Percentiles rank a stretch among this genome's conserved stretches.
phyloP scores from a whole-genome alignment of 1,140 invertebrate genomes.

The Drosophila fuyamai region DNA sequence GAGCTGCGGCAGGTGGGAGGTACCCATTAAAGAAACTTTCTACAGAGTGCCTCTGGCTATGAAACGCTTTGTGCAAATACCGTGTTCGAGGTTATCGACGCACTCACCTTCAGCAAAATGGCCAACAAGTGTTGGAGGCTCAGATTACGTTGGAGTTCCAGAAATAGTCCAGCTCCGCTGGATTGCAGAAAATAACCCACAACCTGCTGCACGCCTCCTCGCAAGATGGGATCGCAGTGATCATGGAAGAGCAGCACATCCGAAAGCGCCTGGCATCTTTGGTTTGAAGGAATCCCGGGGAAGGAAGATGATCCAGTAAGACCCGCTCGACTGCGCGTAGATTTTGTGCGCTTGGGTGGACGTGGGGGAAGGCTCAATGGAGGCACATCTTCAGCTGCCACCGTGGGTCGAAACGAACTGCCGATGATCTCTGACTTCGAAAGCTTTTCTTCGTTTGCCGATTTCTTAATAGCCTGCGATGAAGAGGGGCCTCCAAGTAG shows the following conservation, averaged over 20 bases:
- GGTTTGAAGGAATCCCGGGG: neutral
- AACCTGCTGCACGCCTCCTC: conserved; percentile 89
- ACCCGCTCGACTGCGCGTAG: conserved; percentile 48
- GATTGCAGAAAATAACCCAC: conserved; percentile 87
- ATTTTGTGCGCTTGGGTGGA: conserved; percentile 79
- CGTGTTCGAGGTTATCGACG: neutral
- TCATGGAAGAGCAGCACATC: conserved; percentile 89
- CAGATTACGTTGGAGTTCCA: conserved; percentile 84
- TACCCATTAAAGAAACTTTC: conserved; percentile 26
- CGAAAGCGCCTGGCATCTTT: conserved; percentile 85
- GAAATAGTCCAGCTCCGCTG: conserved; percentile 51
- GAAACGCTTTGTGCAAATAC: conserved; percentile 29
- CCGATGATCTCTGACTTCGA: conserved; percentile 76
- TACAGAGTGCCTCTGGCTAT: conserved; percentile 25
- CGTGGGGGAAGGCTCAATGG: conserved; percentile 64
- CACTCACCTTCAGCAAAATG: conserved; percentile 76
- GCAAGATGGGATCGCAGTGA: conserved; percentile 92
- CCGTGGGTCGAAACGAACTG: conserved; percentile 53
- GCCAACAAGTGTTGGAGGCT: conserved; percentile 85
- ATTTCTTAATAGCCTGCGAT: neutral
- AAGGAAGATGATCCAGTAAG: neutral
- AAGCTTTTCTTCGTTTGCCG: conserved; percentile 34
- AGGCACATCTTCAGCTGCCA: conserved; percentile 64
- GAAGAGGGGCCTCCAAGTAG: conserved; percentile 28
- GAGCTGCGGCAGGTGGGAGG: neutral